phyloP scores from a whole-genome alignment of 1,140 invertebrate species.

The Centruroides sculpturatus region DNA sequence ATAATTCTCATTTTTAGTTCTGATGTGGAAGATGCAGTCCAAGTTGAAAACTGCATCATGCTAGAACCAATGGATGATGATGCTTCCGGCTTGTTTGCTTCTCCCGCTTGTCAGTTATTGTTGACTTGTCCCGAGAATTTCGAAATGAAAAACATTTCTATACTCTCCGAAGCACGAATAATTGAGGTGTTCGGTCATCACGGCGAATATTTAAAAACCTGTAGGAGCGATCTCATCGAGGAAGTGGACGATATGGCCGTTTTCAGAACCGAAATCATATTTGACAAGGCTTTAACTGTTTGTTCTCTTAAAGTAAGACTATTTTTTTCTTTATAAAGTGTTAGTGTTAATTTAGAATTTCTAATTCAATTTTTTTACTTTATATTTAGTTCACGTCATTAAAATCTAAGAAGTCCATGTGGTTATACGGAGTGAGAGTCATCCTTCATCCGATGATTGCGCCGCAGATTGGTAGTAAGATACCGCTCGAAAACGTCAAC shows the following conservation, averaged over 20 bases:
- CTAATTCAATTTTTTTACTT: neutral
- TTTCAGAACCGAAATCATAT: conserved; percentile 8
- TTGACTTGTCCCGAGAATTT: conserved; percentile 6
- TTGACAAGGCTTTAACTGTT: conserved; percentile 5
- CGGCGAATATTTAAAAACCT: conserved; percentile 15
- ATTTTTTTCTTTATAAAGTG: neutral
- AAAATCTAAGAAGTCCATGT: conserved; percentile 8
- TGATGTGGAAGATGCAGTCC: conserved; percentile 14
- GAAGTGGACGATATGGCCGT: conserved; percentile 15
- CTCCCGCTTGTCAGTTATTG: conserved; percentile 12
- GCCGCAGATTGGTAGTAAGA: neutral
- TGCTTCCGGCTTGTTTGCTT: conserved; percentile 11
- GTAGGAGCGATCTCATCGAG: conserved; percentile 6
- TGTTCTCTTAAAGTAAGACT: conserved; percentile 13
- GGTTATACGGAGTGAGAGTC: conserved; percentile 13
- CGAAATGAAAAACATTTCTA: conserved; percentile 5
- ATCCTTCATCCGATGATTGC: neutral
- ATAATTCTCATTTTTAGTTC: no score
- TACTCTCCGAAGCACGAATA: conserved; percentile 10
- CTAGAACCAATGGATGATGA: conserved; percentile 8
- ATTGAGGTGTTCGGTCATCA: conserved; percentile 15
- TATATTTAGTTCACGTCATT: conserved; percentile 5
- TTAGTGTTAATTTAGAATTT: neutral
- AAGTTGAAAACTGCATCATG: conserved; percentile 14
- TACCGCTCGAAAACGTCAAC: conserved; percentile 1